Evolutionary conservation across 2,888 invertebrate species (phyloP).

Genomic region (Seladonia tumulorum): DNA sequence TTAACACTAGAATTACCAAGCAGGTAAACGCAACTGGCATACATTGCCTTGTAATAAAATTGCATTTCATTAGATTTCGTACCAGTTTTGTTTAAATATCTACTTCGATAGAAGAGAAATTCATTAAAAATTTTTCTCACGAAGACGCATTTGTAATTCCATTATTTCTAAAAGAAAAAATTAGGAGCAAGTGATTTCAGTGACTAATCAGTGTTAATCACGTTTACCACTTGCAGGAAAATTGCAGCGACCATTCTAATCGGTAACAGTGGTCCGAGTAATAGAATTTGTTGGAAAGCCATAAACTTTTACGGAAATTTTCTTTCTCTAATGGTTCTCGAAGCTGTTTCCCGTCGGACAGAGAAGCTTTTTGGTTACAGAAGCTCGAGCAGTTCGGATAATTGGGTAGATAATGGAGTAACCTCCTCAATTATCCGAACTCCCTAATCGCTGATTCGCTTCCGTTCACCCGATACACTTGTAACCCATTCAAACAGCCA

Average conservation of each 20-base stretch:
- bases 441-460: constrained; percentile 16
- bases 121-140: too few species aligned
- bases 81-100: too few species aligned
- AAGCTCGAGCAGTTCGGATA: not conserved
- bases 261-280: too few species aligned
- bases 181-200: too few species aligned
- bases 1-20: not conserved
- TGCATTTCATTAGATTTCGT: too few species aligned
- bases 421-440: constrained; percentile 1
- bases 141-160: too few species aligned
- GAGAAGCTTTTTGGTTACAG: not conserved
- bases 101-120: too few species aligned
- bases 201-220: not conserved
- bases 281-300: not conserved
- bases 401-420: not conserved
- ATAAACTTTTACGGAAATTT: not conserved
- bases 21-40: too few species aligned
- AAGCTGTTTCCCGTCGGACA: too few species aligned
- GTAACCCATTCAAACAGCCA: constrained; percentile 34
- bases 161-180: too few species aligned
- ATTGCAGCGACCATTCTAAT: not conserved
- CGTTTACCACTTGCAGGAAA: not conserved
- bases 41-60: too few species aligned
- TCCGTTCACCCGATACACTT: constrained; percentile 38
- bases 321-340: not conserved